Percentiles rank a stretch among this genome's conserved stretches.
phyloP scores from a whole-genome alignment of 2,797 vertebrate species.

The Hozukius guyotensis region DNA sequence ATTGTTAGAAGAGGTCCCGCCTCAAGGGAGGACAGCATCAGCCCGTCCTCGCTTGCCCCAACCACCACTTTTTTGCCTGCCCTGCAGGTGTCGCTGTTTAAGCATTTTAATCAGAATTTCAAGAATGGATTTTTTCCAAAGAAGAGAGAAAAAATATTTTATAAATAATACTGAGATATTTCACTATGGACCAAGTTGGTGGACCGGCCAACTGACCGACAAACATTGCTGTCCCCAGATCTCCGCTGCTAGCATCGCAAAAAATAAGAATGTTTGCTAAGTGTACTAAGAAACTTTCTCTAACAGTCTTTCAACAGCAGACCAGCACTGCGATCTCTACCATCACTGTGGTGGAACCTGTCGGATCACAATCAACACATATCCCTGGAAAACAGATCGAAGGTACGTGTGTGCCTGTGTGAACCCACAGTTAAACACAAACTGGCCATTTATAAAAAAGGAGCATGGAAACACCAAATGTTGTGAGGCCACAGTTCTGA shows the following conservation, averaged over 20 bases:
- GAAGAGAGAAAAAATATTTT: too few species aligned
- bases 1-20: accelerated
- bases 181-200: neutral
- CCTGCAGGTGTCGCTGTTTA: too few species aligned
- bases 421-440: neutral
- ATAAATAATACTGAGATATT: too few species aligned
- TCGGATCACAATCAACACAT: neutral
- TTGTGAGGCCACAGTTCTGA: neutral
- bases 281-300: neutral
- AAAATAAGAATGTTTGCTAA: neutral
- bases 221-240: neutral
- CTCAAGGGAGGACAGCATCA: too few species aligned
- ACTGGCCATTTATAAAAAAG: neutral
- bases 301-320: constrained; percentile 4
- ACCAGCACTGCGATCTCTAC: neutral
- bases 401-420: neutral
- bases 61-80: too few species aligned
- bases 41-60: too few species aligned
- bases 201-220: neutral
- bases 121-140: too few species aligned
- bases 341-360: neutral
- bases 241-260: neutral
- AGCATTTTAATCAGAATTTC: too few species aligned
- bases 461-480: neutral
- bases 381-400: neutral